Evolutionary conservation across 2,888 invertebrate species (phyloP).

Genomic region (Hypomecis atomaria): DNA sequence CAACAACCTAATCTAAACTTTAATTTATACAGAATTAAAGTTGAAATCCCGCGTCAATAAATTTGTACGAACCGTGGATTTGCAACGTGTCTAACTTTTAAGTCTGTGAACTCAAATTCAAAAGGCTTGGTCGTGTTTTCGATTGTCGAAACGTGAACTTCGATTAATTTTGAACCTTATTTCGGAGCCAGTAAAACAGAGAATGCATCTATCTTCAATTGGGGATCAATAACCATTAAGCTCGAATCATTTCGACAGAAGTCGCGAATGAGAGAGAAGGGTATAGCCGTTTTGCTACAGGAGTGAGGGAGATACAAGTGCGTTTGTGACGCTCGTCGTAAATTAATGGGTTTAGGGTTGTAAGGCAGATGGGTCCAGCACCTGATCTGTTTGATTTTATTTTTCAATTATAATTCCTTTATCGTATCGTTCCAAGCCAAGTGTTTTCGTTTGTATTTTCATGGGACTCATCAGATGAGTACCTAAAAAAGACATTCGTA

Average conservation of each 20-base stretch:
- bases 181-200: slow-evolving; percentile 51
- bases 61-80: slow-evolving; percentile 57
- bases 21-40: slow-evolving; percentile 49
- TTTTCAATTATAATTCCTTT: slow-evolving; percentile 63
- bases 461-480: too few relatives aligned
- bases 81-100: slow-evolving; percentile 68
- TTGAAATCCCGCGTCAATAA: slow-evolving; percentile 45
- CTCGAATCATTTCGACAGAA: slow-evolving; percentile 75
- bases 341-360: slow-evolving; percentile 61
- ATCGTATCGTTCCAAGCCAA: neutral
- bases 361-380: slow-evolving; percentile 69
- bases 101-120: slow-evolving; percentile 76
- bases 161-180: slow-evolving; percentile 44
- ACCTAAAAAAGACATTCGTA: too few relatives aligned
- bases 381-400: slow-evolving; percentile 80
- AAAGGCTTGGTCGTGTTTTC: slow-evolving; percentile 71
- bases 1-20: slow-evolving; percentile 59
- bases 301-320: slow-evolving; percentile 58
- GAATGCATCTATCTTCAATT: slow-evolving; percentile 49
- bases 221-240: slow-evolving; percentile 80
- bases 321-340: slow-evolving; percentile 57
- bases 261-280: slow-evolving; percentile 65
- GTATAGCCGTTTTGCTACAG: slow-evolving; percentile 45
- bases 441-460: too few relatives aligned
- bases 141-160: slow-evolving; percentile 46